phyloP scores from a whole-genome alignment of 2,888 invertebrate species.

The Leptopilina myrica region DNA sequence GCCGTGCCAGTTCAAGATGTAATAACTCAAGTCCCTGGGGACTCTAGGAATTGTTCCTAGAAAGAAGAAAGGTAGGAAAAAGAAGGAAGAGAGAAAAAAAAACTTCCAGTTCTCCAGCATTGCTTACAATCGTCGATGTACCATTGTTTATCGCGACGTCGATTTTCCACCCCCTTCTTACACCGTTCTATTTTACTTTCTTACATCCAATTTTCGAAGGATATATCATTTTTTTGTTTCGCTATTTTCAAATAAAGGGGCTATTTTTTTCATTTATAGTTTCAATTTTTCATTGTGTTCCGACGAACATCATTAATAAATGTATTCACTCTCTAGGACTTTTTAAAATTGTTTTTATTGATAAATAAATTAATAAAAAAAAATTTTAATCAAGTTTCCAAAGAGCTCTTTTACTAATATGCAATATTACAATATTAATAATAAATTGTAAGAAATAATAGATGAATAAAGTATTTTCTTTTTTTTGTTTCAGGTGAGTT shows the following conservation, averaged over 20 bases:
- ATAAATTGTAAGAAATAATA: no score
- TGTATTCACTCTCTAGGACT: no score
- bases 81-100: not conserved
- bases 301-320: no score
- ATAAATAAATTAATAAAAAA: no score
- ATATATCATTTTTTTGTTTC: not conserved
- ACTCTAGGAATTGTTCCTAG: conserved; percentile 6
- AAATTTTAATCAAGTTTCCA: no score
- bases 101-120: conserved; percentile 11
- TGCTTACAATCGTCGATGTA: conserved; percentile 25
- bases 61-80: not conserved
- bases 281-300: no score
- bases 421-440: no score
- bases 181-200: not conserved
- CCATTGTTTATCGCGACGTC: conserved; percentile 27
- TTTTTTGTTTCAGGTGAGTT: no score
- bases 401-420: no score
- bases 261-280: not conserved
- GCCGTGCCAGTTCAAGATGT: conserved; percentile 25
- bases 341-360: no score
- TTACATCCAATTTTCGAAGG: not conserved
- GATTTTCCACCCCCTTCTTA: conserved; percentile 13
- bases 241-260: not conserved
- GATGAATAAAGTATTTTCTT: no score
- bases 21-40: conserved; percentile 34